Evolutionary conservation across 2,113 vertebrate genomes (phyloP), one percentile per base, ranked within the genome.

Genomic region (Nyctereutes procyonoides): DNA sequence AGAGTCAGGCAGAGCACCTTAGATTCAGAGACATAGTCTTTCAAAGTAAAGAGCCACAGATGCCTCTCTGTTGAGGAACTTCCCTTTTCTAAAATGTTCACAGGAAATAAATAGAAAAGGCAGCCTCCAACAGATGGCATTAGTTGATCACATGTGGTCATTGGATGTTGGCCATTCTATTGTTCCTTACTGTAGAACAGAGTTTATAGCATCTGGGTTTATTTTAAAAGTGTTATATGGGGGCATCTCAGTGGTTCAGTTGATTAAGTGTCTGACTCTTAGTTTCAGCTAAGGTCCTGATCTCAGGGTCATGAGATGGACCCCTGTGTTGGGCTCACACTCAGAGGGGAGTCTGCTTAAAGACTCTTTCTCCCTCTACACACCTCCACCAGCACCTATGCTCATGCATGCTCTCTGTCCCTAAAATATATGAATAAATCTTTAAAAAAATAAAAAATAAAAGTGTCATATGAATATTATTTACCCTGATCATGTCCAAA

Each of bases 121-220:
- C 65, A 85, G 51, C 48, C 51, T 94, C 62, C 35, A 38, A 69
- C n/a, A 94, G 88, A 84, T 91, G 62, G 83, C 11, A 88, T 92
- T 88, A 55, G 77, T 67, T 77, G 77, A 80, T 80, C 22, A 43
- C 28, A 93, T 28, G 43, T 69, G 79, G 48, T 67, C 73, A 48
- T 3, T 92, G 69, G 58, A 30, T 88, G 10, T 62, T 76, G 43
- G 79, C 84, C 63, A 94, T 51, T 32, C 11, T 2, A 14, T 30
- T 51, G 22, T 43, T 96, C 16, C 51, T 86, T 81, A 80, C 92
- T 84, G 48, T 73, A 77, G 22, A 88, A 74, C 38, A 82, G 48
- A 82, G 76, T 73, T 89, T 79, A 80, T 17, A 84, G 17, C n/a
- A 67, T 62, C 65, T 65, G 13, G 56, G n/a, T 26, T 84, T 60